A percentile compares a stretch with the other conserved stretches of the same genome.
Evolutionary conservation across 2,113 vertebrate species (phyloP).

Genomic region (Ploceus nigricollis): DNA sequence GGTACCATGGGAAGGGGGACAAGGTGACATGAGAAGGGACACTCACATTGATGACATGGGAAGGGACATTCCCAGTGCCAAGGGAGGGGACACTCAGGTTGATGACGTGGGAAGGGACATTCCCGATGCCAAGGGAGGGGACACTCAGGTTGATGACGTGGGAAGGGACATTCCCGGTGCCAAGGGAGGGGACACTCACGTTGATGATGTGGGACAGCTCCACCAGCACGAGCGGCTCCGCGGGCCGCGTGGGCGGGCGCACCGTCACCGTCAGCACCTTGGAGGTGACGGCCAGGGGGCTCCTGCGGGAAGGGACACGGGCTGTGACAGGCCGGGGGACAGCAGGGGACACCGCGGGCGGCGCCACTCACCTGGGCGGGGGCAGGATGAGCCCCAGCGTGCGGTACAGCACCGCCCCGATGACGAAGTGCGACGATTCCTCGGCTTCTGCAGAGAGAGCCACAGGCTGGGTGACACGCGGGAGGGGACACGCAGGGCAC

Average conservation of each 20-base stretch:
- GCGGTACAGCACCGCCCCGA: conserved; percentile 92
- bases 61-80: neutral
- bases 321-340: neutral
- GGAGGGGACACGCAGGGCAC: neutral
- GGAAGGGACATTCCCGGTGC: neutral
- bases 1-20: neutral
- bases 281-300: conserved; percentile 87
- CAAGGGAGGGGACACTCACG: neutral
- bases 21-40: neutral
- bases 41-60: fast-evolving
- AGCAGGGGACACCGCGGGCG: neutral
- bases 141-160: fast-evolving
- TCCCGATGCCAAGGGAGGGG: neutral
- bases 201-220: conserved; percentile 81
- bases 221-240: conserved; percentile 89
- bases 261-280: conserved; percentile 93
- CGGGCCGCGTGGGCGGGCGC: conserved; percentile 84
- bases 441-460: conserved; percentile 75
- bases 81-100: neutral
- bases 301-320: conserved; percentile 60
- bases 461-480: fast-evolving
- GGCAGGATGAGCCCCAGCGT: conserved; percentile 92
- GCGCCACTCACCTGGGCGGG: conserved; percentile 83
- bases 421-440: conserved; percentile 89
- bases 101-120: neutral